Evolutionary conservation across 2,888 invertebrate species (phyloP).

Genomic region (Agriopis aurantiaria): DNA sequence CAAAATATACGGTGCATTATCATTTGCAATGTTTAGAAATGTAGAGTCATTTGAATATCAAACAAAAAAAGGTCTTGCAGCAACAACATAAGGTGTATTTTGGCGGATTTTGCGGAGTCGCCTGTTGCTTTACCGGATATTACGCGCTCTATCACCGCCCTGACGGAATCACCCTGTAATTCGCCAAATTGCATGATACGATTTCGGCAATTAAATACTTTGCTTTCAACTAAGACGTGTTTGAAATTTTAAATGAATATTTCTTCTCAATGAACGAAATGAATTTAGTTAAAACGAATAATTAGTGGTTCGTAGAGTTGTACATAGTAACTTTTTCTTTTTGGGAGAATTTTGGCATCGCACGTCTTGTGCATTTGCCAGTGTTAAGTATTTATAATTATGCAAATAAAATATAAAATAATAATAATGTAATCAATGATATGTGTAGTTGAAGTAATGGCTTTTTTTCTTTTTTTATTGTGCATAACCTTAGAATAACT

Average conservation of each 20-base stretch:
- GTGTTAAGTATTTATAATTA: too few relatives aligned
- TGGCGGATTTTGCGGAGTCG: constrained; percentile 37
- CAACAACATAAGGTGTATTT: constrained; percentile 9
- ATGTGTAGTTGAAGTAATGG: too few relatives aligned
- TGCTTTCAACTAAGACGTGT: constrained; percentile 48
- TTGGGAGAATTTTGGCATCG: too few relatives aligned
- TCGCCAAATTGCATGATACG: constrained; percentile 76
- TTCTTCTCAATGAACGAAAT: neutral
- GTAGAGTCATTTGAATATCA: neutral
- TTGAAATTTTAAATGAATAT: constrained; percentile 21
- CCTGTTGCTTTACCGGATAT: constrained; percentile 83
- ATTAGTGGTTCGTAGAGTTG: too few relatives aligned
- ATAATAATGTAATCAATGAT: too few relatives aligned
- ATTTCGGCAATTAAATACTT: constrained; percentile 78
- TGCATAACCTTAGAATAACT: too few relatives aligned
- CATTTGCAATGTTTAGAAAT: neutral
- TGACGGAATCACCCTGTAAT: constrained; percentile 79
- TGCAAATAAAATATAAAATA: too few relatives aligned
- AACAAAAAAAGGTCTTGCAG: neutral
- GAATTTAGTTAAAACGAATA: neutral
- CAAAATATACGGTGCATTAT: neutral
- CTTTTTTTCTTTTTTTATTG: too few relatives aligned
- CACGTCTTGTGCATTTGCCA: too few relatives aligned
- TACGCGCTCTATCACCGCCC: constrained; percentile 73
- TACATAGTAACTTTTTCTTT: too few relatives aligned